A percentile compares a stretch with the other conserved stretches of the same genome.
Evolutionary conservation across 2,797 vertebrate genomes (phyloP).

Genomic region (Mus caroli): DNA sequence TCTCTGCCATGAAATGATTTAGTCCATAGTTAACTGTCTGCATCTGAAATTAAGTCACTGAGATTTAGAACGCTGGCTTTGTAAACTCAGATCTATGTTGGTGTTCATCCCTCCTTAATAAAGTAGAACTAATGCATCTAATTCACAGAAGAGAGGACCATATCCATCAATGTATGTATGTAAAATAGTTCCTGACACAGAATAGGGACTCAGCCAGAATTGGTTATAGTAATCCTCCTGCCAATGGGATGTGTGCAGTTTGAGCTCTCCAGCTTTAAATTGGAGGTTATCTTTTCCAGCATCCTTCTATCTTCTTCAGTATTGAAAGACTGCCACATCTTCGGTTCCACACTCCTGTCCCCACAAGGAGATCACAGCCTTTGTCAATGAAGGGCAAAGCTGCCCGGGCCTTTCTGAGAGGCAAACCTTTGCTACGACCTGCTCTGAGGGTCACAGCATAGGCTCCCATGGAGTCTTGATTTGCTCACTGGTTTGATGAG

Average conservation of each 20-base stretch:
- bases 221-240: background rate
- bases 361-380: background rate
- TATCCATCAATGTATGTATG: background rate
- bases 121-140: conserved; percentile 3
- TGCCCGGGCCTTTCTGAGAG: background rate
- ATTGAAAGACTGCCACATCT: background rate
- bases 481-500: background rate
- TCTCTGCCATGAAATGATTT: background rate
- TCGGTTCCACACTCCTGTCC: background rate
- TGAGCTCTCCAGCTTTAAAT: background rate
- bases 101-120: background rate
- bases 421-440: background rate
- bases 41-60: conserved; percentile 47
- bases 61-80: conserved; percentile 14
- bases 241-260: background rate
- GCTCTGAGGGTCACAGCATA: background rate
- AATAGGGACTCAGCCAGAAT: background rate
- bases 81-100: background rate
- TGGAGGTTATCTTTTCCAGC: background rate
- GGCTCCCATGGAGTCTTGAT: background rate
- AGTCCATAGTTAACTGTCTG: background rate
- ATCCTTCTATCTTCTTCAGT: background rate
- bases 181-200: background rate
- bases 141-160: background rate
- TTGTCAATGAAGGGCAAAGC: background rate